phyloP scores from a whole-genome alignment of 2,888 invertebrate species.

The Seira ritae region DNA sequence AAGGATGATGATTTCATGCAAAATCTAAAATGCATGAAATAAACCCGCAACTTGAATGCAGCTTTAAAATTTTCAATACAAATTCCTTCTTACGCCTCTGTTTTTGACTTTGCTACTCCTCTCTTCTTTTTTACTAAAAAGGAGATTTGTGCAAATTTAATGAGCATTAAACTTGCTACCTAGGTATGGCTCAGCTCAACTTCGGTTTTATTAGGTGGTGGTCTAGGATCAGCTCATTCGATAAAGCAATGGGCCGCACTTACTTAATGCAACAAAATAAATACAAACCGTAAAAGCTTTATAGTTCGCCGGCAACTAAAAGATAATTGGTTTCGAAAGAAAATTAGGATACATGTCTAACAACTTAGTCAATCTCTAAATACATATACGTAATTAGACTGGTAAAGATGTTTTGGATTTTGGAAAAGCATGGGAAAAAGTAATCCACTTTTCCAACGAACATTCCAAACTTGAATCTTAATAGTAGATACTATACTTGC shows the following conservation, averaged over 20 bases:
- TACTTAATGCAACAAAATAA: background rate
- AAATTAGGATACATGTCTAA: no score
- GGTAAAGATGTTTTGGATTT: no score
- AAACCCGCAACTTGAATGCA: background rate
- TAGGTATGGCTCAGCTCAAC: background rate
- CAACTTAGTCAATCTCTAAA: no score
- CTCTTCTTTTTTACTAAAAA: background rate
- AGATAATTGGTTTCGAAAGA: background rate
- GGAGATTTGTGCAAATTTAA: background rate
- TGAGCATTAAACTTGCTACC: background rate
- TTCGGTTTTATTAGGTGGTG: background rate
- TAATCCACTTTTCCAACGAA: no score
- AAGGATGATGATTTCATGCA: background rate
- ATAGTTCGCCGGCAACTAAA: no score
- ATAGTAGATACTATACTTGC: no score
- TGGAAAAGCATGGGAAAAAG: no score
- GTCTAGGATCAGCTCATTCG: background rate
- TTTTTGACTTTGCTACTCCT: background rate
- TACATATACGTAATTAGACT: no score
- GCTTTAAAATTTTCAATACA: background rate
- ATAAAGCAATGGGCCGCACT: background rate
- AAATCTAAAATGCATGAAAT: constrained; percentile 16
- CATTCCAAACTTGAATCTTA: no score
- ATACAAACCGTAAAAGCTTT: background rate
- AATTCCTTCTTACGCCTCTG: background rate